phyloP scores from a whole-genome alignment of 2,888 invertebrate genomes.

The Sericinus montela region DNA sequence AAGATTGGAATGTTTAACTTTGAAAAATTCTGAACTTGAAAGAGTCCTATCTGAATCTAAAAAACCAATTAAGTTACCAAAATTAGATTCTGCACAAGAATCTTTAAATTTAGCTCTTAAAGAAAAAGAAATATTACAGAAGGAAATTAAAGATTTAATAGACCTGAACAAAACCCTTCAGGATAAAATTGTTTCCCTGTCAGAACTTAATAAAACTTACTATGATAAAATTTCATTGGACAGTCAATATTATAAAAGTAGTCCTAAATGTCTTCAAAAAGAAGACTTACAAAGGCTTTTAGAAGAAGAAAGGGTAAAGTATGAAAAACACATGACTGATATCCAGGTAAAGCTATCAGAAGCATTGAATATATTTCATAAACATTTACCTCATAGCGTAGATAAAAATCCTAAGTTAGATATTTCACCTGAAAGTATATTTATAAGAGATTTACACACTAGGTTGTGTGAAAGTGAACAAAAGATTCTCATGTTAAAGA shows the following conservation, averaged over 20 bases:
- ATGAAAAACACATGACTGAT: conserved; percentile 57
- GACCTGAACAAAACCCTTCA: conserved; percentile 73
- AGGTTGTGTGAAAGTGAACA: conserved; percentile 73
- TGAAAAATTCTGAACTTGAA: conserved; percentile 74
- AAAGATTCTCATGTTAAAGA: conserved; percentile 64
- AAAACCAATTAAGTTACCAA: conserved; percentile 34
- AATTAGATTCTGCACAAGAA: conserved; percentile 37
- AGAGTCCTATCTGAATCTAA: conserved; percentile 70
- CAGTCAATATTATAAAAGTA: conserved; percentile 29
- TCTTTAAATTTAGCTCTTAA: conserved; percentile 42
- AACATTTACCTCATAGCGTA: conserved; percentile 47
- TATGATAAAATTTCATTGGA: conserved; percentile 31
- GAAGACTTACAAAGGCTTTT: conserved; percentile 57
- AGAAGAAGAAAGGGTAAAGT: conserved; percentile 62
- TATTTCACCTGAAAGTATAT: conserved; percentile 39
- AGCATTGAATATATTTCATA: conserved; percentile 56
- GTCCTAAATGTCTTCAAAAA: conserved; percentile 50
- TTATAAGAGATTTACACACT: conserved; percentile 60
- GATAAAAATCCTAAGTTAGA: conserved; percentile 31
- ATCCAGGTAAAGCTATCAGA: conserved; percentile 60
- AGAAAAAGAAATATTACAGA: conserved; percentile 63
- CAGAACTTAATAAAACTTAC: conserved; percentile 39
- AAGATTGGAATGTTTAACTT: conserved; percentile 67
- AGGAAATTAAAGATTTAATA: conserved; percentile 67
- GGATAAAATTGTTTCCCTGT: conserved; percentile 51